Conservation (phyloP, 2,888 invertebrate genomes). For the Drosophila prolongata region DNA sequence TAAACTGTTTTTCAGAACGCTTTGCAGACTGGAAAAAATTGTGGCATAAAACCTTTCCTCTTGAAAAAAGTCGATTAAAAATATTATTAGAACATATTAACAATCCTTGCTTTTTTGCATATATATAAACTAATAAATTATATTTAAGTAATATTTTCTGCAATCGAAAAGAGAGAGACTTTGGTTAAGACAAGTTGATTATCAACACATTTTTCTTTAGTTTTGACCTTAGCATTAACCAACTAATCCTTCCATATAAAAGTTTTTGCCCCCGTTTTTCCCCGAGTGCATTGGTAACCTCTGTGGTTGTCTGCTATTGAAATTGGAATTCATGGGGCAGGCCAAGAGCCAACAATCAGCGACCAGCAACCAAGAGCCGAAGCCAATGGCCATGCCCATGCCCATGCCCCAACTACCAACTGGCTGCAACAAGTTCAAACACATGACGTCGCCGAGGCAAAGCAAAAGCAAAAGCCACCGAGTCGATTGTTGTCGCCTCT, state of each 20-base stretch:
- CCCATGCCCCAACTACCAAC: constrained; percentile 29
- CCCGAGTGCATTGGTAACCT: constrained; percentile 40
- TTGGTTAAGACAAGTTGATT: no score
- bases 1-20: constrained; percentile 60
- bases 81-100: no score
- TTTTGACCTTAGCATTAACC: no score
- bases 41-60: background rate
- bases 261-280: background rate
- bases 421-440: constrained; percentile 52
- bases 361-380: constrained; percentile 7
- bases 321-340: constrained; percentile 45
- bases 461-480: constrained; percentile 16
- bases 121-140: no score
- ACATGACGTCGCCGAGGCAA: constrained; percentile 30
- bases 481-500: constrained; percentile 44
- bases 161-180: no score
- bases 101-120: no score
- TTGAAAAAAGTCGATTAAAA: no score
- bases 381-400: constrained; percentile 20
- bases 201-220: no score
- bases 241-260: no score
- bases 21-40: constrained; percentile 3
- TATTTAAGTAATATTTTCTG: no score
- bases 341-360: constrained; percentile 22
- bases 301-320: constrained; percentile 36